Base-by-base conservation (phyloP, 1,140 invertebrate genomes). In the Pogonomyrmex barbatus region DNA sequence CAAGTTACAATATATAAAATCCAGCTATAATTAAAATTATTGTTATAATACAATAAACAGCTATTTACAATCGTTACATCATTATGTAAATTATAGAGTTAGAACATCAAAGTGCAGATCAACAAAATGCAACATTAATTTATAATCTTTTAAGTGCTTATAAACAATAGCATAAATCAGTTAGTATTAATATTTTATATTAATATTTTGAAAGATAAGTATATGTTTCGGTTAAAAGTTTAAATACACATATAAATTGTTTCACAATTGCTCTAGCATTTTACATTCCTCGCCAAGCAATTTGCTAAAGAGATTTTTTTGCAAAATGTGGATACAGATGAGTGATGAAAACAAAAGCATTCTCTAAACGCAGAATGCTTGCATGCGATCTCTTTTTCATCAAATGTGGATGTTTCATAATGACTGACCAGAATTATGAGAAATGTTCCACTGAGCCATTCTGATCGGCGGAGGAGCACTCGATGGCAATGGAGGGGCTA, bases 401-500 rank as follows among this genome's bases (percentile, higher is more conserved):
- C 10, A 50, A 50, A 75, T 60, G 67, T 42, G 78, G 89, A 70
- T 75, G 77, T 63, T 82, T 82, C 81, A 42, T 68, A 88, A 89
- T 71, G 89, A 94, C 94, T 94, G 87, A 95, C 94, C 94, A 77
- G 93, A 90, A 92, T 95, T 93, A 81, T 92, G 91, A 87, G 92
- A 77, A 85, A 88, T 92, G 89, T 93, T 94, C 94, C 94, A 94
- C 33, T 94, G 92, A 87, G 90, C 88, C 88, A 92, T 92, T 93
- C 93, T 94, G 89, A 89, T 92, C 89, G 94, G 91, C 71, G 94
- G 94, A 77, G 94, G 94, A 78, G 94, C 94, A 89, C 91, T 94
- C 77, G 93, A 93, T 90, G 94, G 94, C 91, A 95, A 90, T 75
- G 94, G 94, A 90, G 94, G 94, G 87, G 93, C 94, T 94, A 94